Base-by-base conservation (phyloP, 1,140 invertebrate genomes). In the Dendroctonus ponderosae region DNA sequence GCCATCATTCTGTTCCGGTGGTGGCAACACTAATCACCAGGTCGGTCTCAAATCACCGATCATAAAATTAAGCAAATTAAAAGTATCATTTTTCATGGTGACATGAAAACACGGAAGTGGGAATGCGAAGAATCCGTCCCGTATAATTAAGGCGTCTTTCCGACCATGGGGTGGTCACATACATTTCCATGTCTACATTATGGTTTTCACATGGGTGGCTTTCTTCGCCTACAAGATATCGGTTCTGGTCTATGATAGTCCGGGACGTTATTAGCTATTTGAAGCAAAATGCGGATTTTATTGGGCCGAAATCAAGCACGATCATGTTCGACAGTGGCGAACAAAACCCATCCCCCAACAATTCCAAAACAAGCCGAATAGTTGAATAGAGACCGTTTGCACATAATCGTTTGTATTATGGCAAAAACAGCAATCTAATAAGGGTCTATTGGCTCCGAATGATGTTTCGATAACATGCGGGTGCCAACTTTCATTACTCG, bases 81-180 rank as follows among this genome's bases (percentile, higher is more conserved):
- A 65, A 65, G 62, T 65, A 57, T 65, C 62, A 57, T 65, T 65
- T 65, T 65, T 65, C 62, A 65, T 57, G 62, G 62, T 65, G 44
- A 65, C 62, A 57, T 65, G 53, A 12, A 54, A 65, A 65, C 53
- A 65, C 62, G 62, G 62, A 65, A 65, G 53, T 65, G 57, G 50
- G 50, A 62, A 62, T 46, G 46, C 46, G 49, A 62, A 42, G 49
- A 62, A 62, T 62, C 40, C 49, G 42, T 60, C 58, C 58, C 46
- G 11, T 15, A 14, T 62, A 62, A 62, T 62, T 62, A 62, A 62
- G 60, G 60, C 60, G 60, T 52, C 60, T 62, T 43, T 26, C 43
- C 40, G 15, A 7, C 52, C 5, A 65, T 46, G 42, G 62, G 62
- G 62, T 65, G 62, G 62, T 41, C 42, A 50, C 62, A 57, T 65